A percentile compares a stretch with the other conserved stretches of the same genome.
phyloP scores from a whole-genome alignment of 1,140 invertebrate genomes.

The Drosophila suzukii region DNA sequence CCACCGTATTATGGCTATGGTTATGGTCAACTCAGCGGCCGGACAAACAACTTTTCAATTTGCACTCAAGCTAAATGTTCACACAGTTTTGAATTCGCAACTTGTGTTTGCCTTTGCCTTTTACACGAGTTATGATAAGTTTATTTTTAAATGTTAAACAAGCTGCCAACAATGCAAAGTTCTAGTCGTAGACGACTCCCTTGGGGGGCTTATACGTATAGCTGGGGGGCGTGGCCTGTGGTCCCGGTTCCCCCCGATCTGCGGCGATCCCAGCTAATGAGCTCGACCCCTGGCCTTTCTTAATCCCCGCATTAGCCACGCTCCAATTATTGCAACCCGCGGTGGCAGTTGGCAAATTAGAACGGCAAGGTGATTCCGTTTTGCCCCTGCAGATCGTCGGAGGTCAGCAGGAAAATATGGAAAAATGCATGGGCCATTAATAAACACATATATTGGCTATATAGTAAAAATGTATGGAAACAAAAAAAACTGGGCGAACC shows the following conservation, averaged over 20 bases:
- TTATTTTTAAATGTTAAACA: constrained; percentile 73
- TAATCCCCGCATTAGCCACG: constrained; percentile 51
- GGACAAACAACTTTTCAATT: constrained; percentile 82
- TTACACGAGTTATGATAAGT: constrained; percentile 67
- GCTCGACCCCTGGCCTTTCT: constrained; percentile 67
- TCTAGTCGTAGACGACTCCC: constrained; percentile 28
- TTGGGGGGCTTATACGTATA: neutral
- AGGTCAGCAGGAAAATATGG: constrained; percentile 81
- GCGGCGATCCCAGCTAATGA: constrained; percentile 48
- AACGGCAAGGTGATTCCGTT: constrained; percentile 72
- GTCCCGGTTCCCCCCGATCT: constrained; percentile 10
- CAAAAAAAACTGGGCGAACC: constrained; percentile 20
- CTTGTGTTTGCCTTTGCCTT: constrained; percentile 44
- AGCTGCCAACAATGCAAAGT: constrained; percentile 57
- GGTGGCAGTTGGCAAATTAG: constrained; percentile 75
- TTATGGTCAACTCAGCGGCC: constrained; percentile 70
- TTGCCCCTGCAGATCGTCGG: constrained; percentile 55
- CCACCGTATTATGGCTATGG: constrained; percentile 78
- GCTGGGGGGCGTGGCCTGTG: constrained; percentile 29
- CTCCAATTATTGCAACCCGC: constrained; percentile 62
- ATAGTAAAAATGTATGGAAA: constrained; percentile 29
- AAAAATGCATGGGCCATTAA: constrained; percentile 76
- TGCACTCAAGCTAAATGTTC: constrained; percentile 58
- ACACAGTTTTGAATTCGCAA: constrained; percentile 70
- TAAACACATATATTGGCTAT: constrained; percentile 56